Percentiles rank a stretch among this genome's conserved stretches.
Evolutionary conservation across 2,888 invertebrate genomes (phyloP).

Genomic region (Synanthedon vespiformis): DNA sequence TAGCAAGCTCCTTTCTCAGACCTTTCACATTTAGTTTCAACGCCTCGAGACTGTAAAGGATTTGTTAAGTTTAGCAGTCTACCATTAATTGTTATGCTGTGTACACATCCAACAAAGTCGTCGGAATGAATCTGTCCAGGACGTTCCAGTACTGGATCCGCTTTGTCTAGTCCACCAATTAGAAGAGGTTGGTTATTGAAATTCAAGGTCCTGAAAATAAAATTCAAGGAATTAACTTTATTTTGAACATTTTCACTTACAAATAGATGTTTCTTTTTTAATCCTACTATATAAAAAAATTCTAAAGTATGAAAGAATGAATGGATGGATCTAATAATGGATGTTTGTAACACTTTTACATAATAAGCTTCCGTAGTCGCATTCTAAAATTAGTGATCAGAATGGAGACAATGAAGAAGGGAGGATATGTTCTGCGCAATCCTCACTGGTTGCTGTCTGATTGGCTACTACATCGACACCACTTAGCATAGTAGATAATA

Average conservation of each 20-base stretch:
- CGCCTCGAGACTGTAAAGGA: conserved; percentile 78
- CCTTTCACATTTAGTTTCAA: conserved; percentile 82
- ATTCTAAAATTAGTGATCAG: too few relatives aligned
- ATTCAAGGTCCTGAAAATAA: conserved; percentile 82
- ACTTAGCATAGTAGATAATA: too few relatives aligned
- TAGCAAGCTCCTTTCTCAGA: conserved; percentile 76
- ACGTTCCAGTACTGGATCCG: conserved; percentile 88
- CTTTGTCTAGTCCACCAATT: conserved; percentile 86
- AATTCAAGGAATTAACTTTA: conserved; percentile 1
- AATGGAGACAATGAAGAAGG: too few relatives aligned
- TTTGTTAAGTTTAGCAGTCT: conserved; percentile 83
- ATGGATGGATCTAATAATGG: not conserved
- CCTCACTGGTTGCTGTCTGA: too few relatives aligned
- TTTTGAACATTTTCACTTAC: not conserved
- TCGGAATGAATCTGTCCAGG: conserved; percentile 92
- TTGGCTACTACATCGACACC: too few relatives aligned
- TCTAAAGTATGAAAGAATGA: not conserved
- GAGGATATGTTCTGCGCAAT: too few relatives aligned
- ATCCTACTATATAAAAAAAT: not conserved
- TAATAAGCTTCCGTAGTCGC: too few relatives aligned
- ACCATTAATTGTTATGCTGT: conserved; percentile 90
- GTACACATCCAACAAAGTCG: conserved; percentile 94
- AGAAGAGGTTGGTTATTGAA: conserved; percentile 90
- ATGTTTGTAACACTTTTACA: too few relatives aligned
- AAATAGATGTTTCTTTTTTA: not conserved